A percentile compares a stretch with the other conserved stretches of the same genome.
phyloP scores from a whole-genome alignment of 2,797 vertebrate species.

The Neosalanx taihuensis region DNA sequence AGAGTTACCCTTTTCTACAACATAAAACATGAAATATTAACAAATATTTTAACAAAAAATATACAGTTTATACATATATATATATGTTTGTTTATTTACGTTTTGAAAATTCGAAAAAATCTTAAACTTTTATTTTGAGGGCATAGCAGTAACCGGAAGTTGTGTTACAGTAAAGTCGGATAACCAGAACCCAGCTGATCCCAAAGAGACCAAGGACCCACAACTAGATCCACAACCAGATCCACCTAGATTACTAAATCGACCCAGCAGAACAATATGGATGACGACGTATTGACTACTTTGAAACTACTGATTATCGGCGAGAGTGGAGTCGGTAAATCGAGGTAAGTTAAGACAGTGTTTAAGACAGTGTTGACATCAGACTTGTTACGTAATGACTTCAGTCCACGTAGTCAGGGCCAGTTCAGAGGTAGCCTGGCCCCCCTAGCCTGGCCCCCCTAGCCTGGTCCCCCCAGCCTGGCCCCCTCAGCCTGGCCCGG shows the following conservation, averaged over 20 bases:
- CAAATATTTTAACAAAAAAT: too few relatives aligned
- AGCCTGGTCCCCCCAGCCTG: neutral
- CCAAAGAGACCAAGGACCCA: neutral
- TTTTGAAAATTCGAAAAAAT: too few relatives aligned
- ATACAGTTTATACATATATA: too few relatives aligned
- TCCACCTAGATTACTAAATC: neutral
- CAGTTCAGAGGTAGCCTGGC: neutral
- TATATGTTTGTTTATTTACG: too few relatives aligned
- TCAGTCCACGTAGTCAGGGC: neutral
- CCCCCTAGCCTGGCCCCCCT: neutral
- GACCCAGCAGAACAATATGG: conserved; percentile 71
- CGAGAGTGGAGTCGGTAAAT: conserved; percentile 96
- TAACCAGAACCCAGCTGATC: too few relatives aligned
- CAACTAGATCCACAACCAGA: neutral
- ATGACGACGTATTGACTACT: conserved; percentile 93
- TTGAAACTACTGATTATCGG: conserved; percentile 95
- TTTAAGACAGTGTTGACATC: conserved; percentile 55
- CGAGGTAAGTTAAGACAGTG: conserved; percentile 77
- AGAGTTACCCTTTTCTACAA: too few relatives aligned
- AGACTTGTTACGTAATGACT: conserved; percentile 36
- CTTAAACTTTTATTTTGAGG: too few relatives aligned
- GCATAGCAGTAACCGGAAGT: too few relatives aligned
- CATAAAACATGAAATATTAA: too few relatives aligned
- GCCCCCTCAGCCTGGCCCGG: neutral
- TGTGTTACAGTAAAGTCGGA: too few relatives aligned